Evolutionary conservation across 2,797 vertebrate species (phyloP).

Genomic region (Vultur gryphus): DNA sequence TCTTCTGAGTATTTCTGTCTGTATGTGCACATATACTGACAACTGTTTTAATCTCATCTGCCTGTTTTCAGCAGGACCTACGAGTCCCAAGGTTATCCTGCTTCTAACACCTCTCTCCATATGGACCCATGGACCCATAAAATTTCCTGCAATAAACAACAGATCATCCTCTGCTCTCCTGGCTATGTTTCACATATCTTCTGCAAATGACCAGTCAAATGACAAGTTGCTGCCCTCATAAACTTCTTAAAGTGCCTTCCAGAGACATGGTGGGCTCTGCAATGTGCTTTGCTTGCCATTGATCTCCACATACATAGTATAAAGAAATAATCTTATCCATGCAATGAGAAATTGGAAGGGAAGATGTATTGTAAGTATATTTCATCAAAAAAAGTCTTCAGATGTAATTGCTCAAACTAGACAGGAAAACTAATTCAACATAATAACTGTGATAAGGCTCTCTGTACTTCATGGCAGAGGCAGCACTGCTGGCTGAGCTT

Average conservation of each 20-base stretch:
- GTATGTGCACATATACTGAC: background rate
- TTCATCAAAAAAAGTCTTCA: background rate
- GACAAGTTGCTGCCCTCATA: constrained; percentile 24
- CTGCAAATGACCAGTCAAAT: background rate
- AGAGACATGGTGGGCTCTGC: background rate
- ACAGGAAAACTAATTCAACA: constrained; percentile 36
- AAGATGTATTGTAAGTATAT: background rate
- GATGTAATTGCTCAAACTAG: constrained; percentile 32
- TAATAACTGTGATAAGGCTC: constrained; percentile 1
- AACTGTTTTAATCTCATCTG: background rate
- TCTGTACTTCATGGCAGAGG: background rate
- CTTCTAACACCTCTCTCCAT: background rate
- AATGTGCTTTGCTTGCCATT: background rate
- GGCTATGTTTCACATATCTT: background rate
- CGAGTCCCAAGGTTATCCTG: background rate
- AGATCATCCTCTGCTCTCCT: background rate
- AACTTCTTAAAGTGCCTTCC: constrained; percentile 11
- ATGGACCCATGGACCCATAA: background rate
- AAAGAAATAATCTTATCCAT: background rate
- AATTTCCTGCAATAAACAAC: background rate
- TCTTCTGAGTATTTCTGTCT: background rate
- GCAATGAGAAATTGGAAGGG: background rate
- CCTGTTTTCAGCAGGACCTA: background rate
- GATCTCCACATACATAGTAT: background rate
- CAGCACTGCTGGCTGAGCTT: background rate